Conservation (phyloP, 2,113 vertebrate species). For the Zingel zingel region DNA sequence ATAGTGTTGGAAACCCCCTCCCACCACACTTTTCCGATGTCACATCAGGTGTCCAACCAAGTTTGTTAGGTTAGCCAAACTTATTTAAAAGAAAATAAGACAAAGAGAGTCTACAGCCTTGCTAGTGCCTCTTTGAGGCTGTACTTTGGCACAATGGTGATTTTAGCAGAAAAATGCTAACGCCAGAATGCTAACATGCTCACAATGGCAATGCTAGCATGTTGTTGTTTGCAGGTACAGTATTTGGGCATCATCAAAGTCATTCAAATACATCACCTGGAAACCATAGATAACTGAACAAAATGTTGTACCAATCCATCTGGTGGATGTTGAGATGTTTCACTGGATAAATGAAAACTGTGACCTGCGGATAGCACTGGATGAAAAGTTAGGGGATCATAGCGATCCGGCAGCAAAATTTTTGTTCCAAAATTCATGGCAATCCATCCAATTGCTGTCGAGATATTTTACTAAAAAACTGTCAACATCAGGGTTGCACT, state of each 20-base stretch:
- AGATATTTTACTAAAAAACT: too few relatives aligned
- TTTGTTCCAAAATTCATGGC: too few relatives aligned
- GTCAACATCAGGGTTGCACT: too few relatives aligned
- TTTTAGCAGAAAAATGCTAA: neutral
- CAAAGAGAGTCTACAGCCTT: neutral
- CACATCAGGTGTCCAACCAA: neutral
- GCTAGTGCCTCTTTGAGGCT: neutral
- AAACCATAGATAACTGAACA: neutral
- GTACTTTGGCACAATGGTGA: neutral
- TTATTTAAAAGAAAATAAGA: neutral
- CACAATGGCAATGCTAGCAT: neutral
- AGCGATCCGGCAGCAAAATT: too few relatives aligned
- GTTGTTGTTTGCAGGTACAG: neutral
- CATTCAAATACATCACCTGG: neutral
- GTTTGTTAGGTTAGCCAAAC: neutral
- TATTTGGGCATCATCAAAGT: neutral
- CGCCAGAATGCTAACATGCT: too few relatives aligned
- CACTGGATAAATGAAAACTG: too few relatives aligned
- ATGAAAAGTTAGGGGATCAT: neutral
- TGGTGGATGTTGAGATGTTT: neutral
- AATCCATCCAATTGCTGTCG: too few relatives aligned
- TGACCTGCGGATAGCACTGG: too few relatives aligned
- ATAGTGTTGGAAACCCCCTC: neutral
- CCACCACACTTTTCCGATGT: neutral
- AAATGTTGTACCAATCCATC: too few relatives aligned